Evolutionary conservation across 2,888 invertebrate genomes (phyloP).

Genomic region (Lasioglossum calceatum): DNA sequence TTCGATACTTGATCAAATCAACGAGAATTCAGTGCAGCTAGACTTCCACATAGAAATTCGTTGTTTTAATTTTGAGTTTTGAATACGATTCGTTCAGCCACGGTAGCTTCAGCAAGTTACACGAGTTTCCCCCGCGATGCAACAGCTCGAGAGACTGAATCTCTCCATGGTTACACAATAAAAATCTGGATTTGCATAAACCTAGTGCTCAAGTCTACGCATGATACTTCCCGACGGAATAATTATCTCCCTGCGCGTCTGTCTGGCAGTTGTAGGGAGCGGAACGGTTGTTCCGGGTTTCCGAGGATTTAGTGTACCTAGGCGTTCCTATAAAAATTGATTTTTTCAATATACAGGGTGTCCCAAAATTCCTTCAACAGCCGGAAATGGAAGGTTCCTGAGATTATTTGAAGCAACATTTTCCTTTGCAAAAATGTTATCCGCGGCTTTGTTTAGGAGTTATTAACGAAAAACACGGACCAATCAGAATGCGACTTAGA

Average conservation of each 20-base stretch:
- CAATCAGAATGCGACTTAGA: too few species aligned
- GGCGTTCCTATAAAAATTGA: not conserved
- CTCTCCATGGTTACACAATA: not conserved
- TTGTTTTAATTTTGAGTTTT: not conserved
- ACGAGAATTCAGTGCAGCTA: not conserved
- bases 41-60: not conserved
- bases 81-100: not conserved
- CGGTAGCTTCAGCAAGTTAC: not conserved
- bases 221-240: constrained; percentile 1
- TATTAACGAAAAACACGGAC: too few species aligned
- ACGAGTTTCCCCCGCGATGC: not conserved
- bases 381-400: too few species aligned
- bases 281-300: not conserved
- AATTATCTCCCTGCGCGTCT: not conserved
- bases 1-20: not conserved
- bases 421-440: too few species aligned
- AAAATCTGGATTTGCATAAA: constrained; percentile 5
- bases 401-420: too few species aligned
- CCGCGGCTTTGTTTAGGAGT: too few species aligned
- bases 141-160: not conserved
- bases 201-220: not conserved
- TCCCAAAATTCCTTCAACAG: too few species aligned
- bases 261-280: not conserved
- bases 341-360: not conserved
- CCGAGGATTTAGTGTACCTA: not conserved